phyloP scores from a whole-genome alignment of 2,888 invertebrate species.

The Pinctada fucata region DNA sequence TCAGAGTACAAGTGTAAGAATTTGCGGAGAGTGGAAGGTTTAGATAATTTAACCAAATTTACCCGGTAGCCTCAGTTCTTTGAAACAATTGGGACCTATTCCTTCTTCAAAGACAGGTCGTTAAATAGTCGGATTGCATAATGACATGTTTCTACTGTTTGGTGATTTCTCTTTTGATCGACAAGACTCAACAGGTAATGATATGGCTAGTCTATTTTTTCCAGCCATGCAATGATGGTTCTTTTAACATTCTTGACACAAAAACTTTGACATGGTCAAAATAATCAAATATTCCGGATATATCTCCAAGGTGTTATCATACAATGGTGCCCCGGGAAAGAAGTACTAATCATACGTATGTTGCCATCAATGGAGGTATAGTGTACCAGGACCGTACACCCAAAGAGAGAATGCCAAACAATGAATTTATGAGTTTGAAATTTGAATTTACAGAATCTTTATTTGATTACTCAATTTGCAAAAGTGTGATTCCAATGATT shows the following conservation, averaged over 20 bases:
- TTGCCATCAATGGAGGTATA: neutral
- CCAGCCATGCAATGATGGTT: neutral
- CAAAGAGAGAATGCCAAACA: neutral
- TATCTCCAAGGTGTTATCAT: neutral
- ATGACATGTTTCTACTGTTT: neutral
- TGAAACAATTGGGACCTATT: neutral
- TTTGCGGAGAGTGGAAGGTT: neutral
- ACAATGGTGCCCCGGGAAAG: neutral
- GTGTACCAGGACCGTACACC: neutral
- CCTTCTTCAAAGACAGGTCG: neutral
- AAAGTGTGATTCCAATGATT: neutral
- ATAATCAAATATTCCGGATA: neutral
- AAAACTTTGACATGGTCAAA: neutral
- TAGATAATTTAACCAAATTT: neutral
- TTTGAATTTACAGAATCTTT: neutral
- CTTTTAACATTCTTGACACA: neutral
- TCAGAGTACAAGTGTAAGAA: neutral
- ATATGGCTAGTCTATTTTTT: neutral
- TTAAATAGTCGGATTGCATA: neutral
- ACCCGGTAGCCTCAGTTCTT: neutral
- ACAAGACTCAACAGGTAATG: neutral
- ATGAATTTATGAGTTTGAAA: neutral
- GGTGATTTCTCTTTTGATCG: neutral
- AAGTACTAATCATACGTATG: neutral
- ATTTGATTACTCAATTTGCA: neutral